phyloP scores from a whole-genome alignment of 2,888 invertebrate species.

The Drosophila prolongata region DNA sequence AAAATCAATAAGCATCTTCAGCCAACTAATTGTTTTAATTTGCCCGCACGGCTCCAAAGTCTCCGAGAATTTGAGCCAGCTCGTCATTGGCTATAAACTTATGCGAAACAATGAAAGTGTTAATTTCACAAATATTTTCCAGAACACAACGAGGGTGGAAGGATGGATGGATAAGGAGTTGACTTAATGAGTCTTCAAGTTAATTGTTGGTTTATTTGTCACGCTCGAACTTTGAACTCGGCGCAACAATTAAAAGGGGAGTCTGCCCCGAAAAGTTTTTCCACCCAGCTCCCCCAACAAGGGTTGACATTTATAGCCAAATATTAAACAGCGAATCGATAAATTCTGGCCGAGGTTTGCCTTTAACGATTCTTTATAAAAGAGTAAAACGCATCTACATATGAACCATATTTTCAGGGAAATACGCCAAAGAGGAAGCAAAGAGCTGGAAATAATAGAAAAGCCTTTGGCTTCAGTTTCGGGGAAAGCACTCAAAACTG shows the following conservation, averaged over 20 bases:
- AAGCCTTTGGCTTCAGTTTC: slow-evolving; percentile 10
- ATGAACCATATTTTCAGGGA: slow-evolving; percentile 13
- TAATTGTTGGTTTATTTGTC: slow-evolving; percentile 77
- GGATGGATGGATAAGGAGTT: slow-evolving; percentile 13
- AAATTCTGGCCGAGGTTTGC: slow-evolving; percentile 7
- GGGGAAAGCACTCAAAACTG: neutral
- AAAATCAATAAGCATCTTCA: slow-evolving; percentile 67
- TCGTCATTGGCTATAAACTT: slow-evolving; percentile 35
- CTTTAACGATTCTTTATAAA: slow-evolving; percentile 6
- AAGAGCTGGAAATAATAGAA: slow-evolving; percentile 18
- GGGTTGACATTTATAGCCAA: slow-evolving; percentile 16
- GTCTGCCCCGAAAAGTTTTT: slow-evolving; percentile 37
- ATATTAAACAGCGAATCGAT: slow-evolving; percentile 29
- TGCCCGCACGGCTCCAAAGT: slow-evolving; percentile 44
- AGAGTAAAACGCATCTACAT: slow-evolving; percentile 7
- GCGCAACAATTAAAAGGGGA: slow-evolving; percentile 60
- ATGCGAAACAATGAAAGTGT: slow-evolving; percentile 65
- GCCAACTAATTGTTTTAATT: slow-evolving; percentile 74
- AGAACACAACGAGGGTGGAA: slow-evolving; percentile 2
- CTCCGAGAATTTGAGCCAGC: slow-evolving; percentile 13
- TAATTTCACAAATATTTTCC: slow-evolving; percentile 69
- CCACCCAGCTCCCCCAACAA: neutral
- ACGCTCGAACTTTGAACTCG: slow-evolving; percentile 74
- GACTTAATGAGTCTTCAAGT: slow-evolving; percentile 65
- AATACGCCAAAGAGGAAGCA: slow-evolving; percentile 7